These are phyloP conservation scores for Tachysurus vachellii DNA, from an alignment of 2,113 vertebrate species.

Conservation along the genomic window DNA sequence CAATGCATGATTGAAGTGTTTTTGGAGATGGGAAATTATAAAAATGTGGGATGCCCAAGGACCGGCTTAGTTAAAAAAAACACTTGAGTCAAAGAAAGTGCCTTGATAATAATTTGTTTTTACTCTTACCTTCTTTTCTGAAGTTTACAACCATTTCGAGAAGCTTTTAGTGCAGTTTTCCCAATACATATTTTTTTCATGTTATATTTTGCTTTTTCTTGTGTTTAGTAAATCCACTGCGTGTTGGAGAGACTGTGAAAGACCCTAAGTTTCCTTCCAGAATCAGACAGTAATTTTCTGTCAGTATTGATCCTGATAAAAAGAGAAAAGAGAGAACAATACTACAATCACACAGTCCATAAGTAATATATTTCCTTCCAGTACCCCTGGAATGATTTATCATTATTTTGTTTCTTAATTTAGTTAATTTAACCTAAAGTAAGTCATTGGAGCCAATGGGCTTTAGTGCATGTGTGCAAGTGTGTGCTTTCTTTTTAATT, in stretches of 20 bases:
- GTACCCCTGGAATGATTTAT: background rate
- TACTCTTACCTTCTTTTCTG: slow-evolving; percentile 74
- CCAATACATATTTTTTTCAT: slow-evolving; percentile 81
- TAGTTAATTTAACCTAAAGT: too few relatives aligned
- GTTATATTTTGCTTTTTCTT: slow-evolving; percentile 64
- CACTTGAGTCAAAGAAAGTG: background rate
- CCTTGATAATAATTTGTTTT: background rate
- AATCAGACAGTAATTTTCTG: slow-evolving; percentile 72
- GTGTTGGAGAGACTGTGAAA: slow-evolving; percentile 63
- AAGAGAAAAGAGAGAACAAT: slow-evolving; percentile 65
- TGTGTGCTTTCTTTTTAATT: background rate
- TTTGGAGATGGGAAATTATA: background rate
- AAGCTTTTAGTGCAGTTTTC: slow-evolving; percentile 75
- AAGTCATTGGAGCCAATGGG: background rate
- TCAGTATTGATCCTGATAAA: slow-evolving; percentile 75
- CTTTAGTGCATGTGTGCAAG: background rate
- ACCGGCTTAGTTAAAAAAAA: background rate
- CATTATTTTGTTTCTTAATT: background rate
- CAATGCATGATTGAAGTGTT: background rate
- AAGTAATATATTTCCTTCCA: background rate
- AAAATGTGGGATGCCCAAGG: background rate
- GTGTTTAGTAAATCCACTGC: slow-evolving; percentile 58
- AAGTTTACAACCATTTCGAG: slow-evolving; percentile 76
- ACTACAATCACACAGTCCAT: slow-evolving; percentile 8
- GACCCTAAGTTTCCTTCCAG: slow-evolving; percentile 72